Evolutionary conservation across 2,113 vertebrate species (phyloP).

Genomic region (Pycnonotus jocosus): DNA sequence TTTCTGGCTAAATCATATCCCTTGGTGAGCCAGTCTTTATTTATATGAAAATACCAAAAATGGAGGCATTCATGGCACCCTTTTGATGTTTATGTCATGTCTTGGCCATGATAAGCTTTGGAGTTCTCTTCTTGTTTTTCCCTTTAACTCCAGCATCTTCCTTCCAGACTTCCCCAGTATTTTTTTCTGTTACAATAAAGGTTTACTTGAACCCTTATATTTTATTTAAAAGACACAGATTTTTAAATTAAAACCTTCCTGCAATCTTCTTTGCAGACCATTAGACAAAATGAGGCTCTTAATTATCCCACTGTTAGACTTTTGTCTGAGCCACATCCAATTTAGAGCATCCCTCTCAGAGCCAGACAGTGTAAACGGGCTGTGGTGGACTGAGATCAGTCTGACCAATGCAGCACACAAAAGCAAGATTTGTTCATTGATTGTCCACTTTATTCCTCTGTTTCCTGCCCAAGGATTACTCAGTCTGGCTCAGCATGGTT

Average conservation of each 20-base stretch:
- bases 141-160: background rate
- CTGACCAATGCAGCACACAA: background rate
- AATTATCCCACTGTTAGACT: background rate
- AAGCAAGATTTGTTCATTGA: background rate
- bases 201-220: background rate
- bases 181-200: background rate
- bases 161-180: background rate
- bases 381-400: background rate
- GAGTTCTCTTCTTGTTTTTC: background rate
- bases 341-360: background rate
- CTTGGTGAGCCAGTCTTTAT: background rate
- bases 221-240: background rate
- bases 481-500: background rate
- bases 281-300: background rate
- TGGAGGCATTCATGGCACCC: background rate
- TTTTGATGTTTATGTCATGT: background rate
- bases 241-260: background rate
- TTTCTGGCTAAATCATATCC: constrained; percentile 14
- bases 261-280: background rate
- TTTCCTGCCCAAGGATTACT: background rate
- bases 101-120: background rate
- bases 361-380: background rate
- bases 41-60: background rate
- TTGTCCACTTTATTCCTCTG: background rate
- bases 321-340: background rate